These are phyloP conservation scores for Boloria selene DNA, from an alignment of 2,888 invertebrate species.

Conservation along the genomic window DNA sequence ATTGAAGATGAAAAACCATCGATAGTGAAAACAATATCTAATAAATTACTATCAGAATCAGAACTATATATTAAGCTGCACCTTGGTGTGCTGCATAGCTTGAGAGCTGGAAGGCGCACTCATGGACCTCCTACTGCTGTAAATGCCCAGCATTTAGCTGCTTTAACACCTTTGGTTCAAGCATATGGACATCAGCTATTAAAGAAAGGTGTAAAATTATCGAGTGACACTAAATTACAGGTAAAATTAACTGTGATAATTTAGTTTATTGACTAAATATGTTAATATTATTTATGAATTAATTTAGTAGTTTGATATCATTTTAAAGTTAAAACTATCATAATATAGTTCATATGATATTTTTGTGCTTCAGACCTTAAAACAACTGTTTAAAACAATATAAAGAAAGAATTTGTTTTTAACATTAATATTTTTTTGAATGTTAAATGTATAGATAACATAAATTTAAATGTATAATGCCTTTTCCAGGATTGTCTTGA, in stretches of 20 bases:
- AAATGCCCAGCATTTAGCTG: conserved; percentile 83
- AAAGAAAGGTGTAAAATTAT: conserved; percentile 60
- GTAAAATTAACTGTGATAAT: conserved; percentile 45
- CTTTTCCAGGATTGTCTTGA: conserved; percentile 85
- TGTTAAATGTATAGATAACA: conserved; percentile 22
- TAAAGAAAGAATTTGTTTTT: too few species aligned
- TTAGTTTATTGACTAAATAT: too few species aligned
- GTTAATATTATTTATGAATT: not conserved
- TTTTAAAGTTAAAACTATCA: too few species aligned
- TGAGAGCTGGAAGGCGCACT: conserved; percentile 78
- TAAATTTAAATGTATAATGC: too few species aligned
- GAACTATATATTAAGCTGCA: conserved; percentile 86
- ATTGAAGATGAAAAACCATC: conserved; percentile 60
- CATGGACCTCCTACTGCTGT: conserved; percentile 83
- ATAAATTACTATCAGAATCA: conserved; percentile 53
- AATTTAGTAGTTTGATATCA: too few species aligned
- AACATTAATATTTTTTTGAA: not conserved
- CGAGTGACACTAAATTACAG: conserved; percentile 67
- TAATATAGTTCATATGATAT: too few species aligned
- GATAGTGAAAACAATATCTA: conserved; percentile 52
- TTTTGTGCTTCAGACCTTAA: too few species aligned
- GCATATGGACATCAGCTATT: conserved; percentile 63
- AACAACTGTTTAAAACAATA: too few species aligned
- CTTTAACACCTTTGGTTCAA: conserved; percentile 73
- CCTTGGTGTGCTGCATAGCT: conserved; percentile 84